Percentiles rank a stretch among this genome's conserved stretches.
These are phyloP conservation scores for Octomys mimax DNA, from an alignment of 2,797 vertebrate species.

Conservation along the genomic window DNA sequence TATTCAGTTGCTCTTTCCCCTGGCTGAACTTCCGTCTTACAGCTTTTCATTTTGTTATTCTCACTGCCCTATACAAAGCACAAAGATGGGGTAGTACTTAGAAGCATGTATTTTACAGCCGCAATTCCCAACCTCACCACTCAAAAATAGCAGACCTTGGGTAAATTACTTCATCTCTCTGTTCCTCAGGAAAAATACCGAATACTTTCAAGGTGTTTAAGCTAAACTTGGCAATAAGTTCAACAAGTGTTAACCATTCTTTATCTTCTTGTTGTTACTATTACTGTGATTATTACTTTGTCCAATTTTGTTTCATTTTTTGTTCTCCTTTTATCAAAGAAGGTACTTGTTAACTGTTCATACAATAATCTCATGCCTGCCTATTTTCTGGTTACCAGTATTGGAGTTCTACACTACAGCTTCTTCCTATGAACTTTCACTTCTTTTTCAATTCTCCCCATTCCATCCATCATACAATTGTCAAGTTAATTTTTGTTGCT, in stretches of 20 bases:
- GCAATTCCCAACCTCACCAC: constrained; percentile 5
- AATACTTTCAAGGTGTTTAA: constrained; percentile 3
- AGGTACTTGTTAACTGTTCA: not conserved
- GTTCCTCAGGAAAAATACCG: constrained; percentile 34
- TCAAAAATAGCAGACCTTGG: constrained; percentile 54
- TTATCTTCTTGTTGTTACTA: constrained; percentile 13
- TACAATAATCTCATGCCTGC: constrained; percentile 21
- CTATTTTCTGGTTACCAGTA: constrained; percentile 21
- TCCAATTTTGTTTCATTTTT: constrained; percentile 30
- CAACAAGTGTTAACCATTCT: constrained; percentile 20
- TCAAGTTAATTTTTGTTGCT: constrained; percentile 52
- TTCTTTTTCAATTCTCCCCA: constrained; percentile 49
- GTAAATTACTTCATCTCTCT: constrained; percentile 54
- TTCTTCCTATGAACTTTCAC: constrained; percentile 33
- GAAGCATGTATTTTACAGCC: constrained; percentile 25
- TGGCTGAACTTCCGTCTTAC: not conserved
- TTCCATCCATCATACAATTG: constrained; percentile 8
- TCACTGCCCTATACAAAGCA: not conserved
- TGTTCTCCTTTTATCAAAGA: not conserved
- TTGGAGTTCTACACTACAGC: not conserved
- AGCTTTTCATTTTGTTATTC: constrained; percentile 24
- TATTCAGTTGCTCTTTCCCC: constrained; percentile 9
- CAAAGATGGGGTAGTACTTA: not conserved
- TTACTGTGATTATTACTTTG: constrained; percentile 32
- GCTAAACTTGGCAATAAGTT: not conserved